Conservation (phyloP, 2,113 vertebrate genomes). For the Chamaea fasciata region DNA sequence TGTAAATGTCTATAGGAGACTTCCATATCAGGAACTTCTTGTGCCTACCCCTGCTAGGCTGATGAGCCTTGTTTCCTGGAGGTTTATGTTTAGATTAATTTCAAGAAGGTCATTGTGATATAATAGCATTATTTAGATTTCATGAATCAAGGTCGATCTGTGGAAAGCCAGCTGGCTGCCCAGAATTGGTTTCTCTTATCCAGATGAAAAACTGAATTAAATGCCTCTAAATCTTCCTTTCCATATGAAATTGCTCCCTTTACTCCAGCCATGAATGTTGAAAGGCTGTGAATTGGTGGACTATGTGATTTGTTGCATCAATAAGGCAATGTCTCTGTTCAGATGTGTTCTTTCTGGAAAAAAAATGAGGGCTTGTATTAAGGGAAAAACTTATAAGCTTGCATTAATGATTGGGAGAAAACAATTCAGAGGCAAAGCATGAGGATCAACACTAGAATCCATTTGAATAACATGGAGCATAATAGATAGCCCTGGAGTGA, state of each 20-base stretch:
- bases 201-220: constrained; percentile 2
- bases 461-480: constrained; percentile 46
- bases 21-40: not conserved
- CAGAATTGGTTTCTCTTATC: not conserved
- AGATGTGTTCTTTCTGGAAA: not conserved
- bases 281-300: not conserved
- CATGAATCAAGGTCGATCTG: not conserved
- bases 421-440: constrained; percentile 8
- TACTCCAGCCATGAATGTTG: not conserved
- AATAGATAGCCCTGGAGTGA: constrained; percentile 53
- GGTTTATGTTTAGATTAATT: not conserved
- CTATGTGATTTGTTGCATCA: constrained; percentile 14
- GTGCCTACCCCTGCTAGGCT: not conserved
- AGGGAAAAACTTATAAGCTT: not conserved
- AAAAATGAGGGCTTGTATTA: not conserved
- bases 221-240: constrained; percentile 17
- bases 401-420: not conserved
- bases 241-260: not conserved
- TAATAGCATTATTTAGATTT: not conserved
- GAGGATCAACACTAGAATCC: constrained; percentile 23
- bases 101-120: not conserved
- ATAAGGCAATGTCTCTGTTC: not conserved
- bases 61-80: not conserved
- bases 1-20: not conserved
- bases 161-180: not conserved